These are phyloP conservation scores for Delphinus delphis DNA, from an alignment of 2,113 vertebrate species.

Conservation along the genomic window DNA sequence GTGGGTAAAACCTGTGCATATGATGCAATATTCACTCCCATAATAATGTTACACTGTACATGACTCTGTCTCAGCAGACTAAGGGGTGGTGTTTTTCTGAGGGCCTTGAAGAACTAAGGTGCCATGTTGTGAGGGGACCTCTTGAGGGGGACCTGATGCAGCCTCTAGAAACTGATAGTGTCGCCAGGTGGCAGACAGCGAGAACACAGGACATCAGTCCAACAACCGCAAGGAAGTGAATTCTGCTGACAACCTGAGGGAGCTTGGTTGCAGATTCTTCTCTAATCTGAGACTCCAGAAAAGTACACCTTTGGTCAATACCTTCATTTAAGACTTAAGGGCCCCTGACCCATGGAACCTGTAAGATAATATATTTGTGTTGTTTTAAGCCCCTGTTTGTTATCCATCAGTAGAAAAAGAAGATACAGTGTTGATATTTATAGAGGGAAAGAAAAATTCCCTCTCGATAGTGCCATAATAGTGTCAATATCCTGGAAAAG, in stretches of 20 bases:
- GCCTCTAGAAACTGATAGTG: not conserved
- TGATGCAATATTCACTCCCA: no score
- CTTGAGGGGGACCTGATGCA: rapidly evolving
- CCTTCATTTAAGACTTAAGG: not conserved
- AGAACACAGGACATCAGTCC: not conserved
- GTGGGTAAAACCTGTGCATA: no score
- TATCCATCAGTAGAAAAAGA: not conserved
- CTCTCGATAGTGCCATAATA: not conserved
- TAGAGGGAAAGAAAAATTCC: not conserved
- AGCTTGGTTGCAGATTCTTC: not conserved
- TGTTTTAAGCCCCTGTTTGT: not conserved
- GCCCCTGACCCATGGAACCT: not conserved
- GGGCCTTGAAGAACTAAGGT: no score
- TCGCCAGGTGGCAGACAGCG: not conserved
- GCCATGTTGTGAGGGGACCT: not conserved
- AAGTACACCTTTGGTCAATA: not conserved
- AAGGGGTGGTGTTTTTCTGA: no score
- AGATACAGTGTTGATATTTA: not conserved
- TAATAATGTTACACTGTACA: no score
- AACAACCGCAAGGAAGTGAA: not conserved
- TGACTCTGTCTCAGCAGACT: no score
- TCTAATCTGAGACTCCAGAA: no score
- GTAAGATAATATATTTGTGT: not conserved
- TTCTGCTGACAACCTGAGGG: not conserved
- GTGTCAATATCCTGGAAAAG: not conserved